Evolutionary conservation across 2,888 invertebrate genomes (phyloP).

Genomic region (Eristalis pertinax): DNA sequence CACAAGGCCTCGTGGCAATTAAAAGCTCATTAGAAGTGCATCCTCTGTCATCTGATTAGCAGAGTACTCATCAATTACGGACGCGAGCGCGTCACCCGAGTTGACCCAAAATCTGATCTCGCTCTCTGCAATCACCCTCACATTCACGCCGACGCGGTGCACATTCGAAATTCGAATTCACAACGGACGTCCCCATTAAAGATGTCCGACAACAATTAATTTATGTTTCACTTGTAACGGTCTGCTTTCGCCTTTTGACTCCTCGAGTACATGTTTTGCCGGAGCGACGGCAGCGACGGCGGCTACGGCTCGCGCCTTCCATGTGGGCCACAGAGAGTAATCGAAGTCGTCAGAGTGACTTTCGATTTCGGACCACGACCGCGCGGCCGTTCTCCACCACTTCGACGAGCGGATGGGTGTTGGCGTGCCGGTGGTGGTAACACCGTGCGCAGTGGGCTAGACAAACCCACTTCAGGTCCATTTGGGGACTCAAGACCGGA

Average conservation of each 20-base stretch:
- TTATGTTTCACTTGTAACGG: conserved; percentile 37
- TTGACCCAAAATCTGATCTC: conserved; percentile 34
- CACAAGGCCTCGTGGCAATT: not conserved
- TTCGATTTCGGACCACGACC: conserved; percentile 35
- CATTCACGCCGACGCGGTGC: not conserved
- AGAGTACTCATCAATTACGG: not conserved
- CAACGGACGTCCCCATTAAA: conserved; percentile 6
- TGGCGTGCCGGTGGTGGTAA: not conserved
- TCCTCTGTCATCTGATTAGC: conserved; percentile 14
- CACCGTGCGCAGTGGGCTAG: conserved; percentile 16
- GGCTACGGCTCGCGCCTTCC: not conserved
- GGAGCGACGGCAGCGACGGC: not conserved
- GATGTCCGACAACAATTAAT: conserved; percentile 59
- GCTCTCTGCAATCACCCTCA: conserved; percentile 15
- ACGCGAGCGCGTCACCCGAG: not conserved
- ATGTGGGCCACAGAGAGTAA: conserved; percentile 6
- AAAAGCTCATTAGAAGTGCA: not conserved
- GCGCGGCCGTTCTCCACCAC: conserved; percentile 14
- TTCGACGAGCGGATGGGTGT: not conserved
- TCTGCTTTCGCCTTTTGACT: conserved; percentile 48
- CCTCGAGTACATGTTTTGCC: conserved; percentile 8
- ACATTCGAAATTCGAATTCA: conserved; percentile 21
- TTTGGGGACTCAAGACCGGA: conserved; percentile 6
- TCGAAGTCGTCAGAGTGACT: conserved; percentile 23
- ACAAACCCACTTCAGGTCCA: conserved; percentile 54